Percentiles rank a stretch among this genome's conserved stretches.
Conservation (phyloP, 2,113 vertebrate species). For the Ellobius talpinus region DNA sequence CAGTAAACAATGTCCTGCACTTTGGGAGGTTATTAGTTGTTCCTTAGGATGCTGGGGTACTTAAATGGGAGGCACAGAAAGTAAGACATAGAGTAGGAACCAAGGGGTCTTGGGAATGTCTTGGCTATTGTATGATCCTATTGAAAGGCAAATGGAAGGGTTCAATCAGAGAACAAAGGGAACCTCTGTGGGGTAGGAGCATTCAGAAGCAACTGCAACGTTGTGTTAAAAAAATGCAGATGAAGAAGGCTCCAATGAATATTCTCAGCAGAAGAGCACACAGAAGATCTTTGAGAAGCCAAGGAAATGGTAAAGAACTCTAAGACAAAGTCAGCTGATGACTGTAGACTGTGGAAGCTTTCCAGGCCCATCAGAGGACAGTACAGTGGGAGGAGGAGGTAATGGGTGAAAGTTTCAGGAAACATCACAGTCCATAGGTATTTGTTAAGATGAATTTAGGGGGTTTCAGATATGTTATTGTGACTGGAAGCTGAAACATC, state of each 20-base stretch:
- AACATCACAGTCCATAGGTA: background rate
- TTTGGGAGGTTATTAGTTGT: background rate
- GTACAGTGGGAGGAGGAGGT: background rate
- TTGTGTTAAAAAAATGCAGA: background rate
- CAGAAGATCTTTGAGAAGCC: background rate
- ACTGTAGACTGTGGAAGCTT: background rate
- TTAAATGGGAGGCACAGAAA: background rate
- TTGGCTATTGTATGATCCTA: background rate
- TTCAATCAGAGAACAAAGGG: background rate
- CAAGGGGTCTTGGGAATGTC: no score
- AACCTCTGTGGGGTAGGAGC: background rate
- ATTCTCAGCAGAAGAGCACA: background rate
- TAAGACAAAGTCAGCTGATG: background rate
- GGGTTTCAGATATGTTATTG: background rate
- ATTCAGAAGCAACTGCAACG: background rate
- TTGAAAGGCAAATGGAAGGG: background rate
- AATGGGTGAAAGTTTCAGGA: background rate
- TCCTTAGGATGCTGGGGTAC: accelerated
- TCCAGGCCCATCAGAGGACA: background rate
- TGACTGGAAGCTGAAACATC: background rate
- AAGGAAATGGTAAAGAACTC: background rate
- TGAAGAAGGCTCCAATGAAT: background rate
- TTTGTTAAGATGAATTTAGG: background rate
- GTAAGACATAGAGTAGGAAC: background rate
- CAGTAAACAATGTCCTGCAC: background rate